Evolutionary conservation across 2,113 vertebrate species (phyloP).

Genomic region (Dermatemys mawii): DNA sequence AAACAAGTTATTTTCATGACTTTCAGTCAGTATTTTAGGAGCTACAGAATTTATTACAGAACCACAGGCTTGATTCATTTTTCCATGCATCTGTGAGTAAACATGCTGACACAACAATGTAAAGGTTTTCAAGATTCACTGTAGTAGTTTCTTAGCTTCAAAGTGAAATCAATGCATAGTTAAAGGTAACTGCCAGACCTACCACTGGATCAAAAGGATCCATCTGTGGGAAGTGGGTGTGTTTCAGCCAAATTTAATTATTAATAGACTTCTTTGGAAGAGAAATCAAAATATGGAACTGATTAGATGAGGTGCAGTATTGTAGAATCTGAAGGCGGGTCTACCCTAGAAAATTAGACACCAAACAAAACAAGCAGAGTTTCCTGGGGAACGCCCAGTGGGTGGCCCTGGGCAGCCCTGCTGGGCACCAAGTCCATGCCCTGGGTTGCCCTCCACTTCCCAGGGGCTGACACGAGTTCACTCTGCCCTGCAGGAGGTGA

Average conservation of each 20-base stretch:
- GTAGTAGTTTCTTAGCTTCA: background rate
- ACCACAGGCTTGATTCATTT: constrained; percentile 1
- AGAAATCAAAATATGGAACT: background rate
- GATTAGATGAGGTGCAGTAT: background rate
- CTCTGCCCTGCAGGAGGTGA: no score
- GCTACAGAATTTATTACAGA: background rate
- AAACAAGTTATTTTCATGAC: constrained; percentile 39
- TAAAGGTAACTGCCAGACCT: background rate
- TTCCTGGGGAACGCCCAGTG: no score
- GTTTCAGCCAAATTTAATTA: background rate
- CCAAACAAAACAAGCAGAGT: no score
- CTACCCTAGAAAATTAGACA: background rate
- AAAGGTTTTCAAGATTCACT: background rate
- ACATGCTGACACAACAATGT: background rate
- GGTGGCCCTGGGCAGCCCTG: no score
- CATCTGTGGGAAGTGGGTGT: background rate
- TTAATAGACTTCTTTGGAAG: background rate
- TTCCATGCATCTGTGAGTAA: constrained; percentile 1
- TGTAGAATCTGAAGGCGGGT: background rate
- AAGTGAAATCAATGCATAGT: background rate
- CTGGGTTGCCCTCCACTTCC: no score
- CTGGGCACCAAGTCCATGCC: no score
- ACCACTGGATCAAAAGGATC: background rate
- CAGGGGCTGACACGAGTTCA: no score
- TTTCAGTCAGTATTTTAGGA: background rate